Evolutionary conservation across 2,797 vertebrate genomes (phyloP).

Genomic region (Lateolabrax maculatus): DNA sequence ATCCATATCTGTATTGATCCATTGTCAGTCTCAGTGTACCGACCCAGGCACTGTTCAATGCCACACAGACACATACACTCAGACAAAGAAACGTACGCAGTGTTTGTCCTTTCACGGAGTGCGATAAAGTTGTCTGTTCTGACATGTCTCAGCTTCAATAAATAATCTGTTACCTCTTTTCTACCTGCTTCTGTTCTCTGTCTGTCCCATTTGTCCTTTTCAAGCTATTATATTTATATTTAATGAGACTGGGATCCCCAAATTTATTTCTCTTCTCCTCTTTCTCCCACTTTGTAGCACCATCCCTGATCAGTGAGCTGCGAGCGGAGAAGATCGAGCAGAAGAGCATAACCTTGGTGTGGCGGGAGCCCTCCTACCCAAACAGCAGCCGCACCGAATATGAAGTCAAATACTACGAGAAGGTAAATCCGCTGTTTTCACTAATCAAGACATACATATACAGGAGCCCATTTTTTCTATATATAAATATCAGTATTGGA

Average conservation of each 20-base stretch:
- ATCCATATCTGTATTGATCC: slow-evolving; percentile 64
- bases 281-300: slow-evolving; percentile 72
- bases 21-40: slow-evolving; percentile 34
- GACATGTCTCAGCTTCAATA: slow-evolving; percentile 45
- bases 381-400: slow-evolving; percentile 91
- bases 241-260: slow-evolving; percentile 10
- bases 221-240: slow-evolving; percentile 25
- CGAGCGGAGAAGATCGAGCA: slow-evolving; percentile 91
- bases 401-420: slow-evolving; percentile 96
- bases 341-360: slow-evolving; percentile 91
- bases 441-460: not conserved
- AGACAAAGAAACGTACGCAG: not conserved
- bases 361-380: slow-evolving; percentile 86
- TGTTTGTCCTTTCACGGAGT: slow-evolving; percentile 39
- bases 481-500: not conserved
- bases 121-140: slow-evolving; percentile 39
- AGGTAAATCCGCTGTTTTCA: slow-evolving; percentile 82
- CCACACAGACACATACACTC: slow-evolving; percentile 12
- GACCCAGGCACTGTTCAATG: slow-evolving; percentile 13
- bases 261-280: slow-evolving; percentile 17
- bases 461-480: no score
- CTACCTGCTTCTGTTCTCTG: slow-evolving; percentile 8
- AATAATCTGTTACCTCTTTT: slow-evolving; percentile 50
- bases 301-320: slow-evolving; percentile 88
- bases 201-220: slow-evolving; percentile 3